A percentile compares a stretch with the other conserved stretches of the same genome.
phyloP scores from a whole-genome alignment of 2,888 invertebrate species.

The Chydorus sphaericus region DNA sequence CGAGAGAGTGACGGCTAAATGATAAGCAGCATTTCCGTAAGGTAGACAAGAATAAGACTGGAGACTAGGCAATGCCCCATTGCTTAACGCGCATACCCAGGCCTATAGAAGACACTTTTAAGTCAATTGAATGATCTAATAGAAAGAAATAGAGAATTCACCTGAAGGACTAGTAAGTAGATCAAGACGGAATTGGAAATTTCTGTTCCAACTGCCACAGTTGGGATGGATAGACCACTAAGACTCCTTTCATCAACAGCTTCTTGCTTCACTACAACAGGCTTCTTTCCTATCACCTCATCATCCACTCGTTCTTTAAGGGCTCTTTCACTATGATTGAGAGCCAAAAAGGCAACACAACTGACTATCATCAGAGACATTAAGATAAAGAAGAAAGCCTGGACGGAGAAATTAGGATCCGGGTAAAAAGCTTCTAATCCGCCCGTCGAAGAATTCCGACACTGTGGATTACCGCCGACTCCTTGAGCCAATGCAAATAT shows the following conservation, averaged over 20 bases:
- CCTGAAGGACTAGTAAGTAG: slow-evolving; percentile 26
- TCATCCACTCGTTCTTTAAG: slow-evolving; percentile 35
- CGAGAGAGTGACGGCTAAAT: slow-evolving; percentile 57
- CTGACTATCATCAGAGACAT: slow-evolving; percentile 47
- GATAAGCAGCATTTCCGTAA: slow-evolving; percentile 61
- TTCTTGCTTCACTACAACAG: slow-evolving; percentile 22
- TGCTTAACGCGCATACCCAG: slow-evolving; percentile 49
- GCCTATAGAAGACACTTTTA: too few relatives aligned
- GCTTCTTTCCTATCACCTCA: neutral
- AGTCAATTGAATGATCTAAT: too few relatives aligned
- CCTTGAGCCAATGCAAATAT: slow-evolving; percentile 63
- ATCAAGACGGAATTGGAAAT: slow-evolving; percentile 15
- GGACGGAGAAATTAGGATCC: slow-evolving; percentile 45
- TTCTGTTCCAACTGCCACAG: neutral
- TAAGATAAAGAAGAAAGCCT: slow-evolving; percentile 48
- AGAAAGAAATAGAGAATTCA: too few relatives aligned
- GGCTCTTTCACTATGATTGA: slow-evolving; percentile 35
- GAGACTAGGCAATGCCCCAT: slow-evolving; percentile 63
- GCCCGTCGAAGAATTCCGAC: slow-evolving; percentile 22
- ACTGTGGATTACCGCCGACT: slow-evolving; percentile 44
- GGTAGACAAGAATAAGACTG: slow-evolving; percentile 69
- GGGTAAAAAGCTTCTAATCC: slow-evolving; percentile 22
- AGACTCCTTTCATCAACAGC: neutral
- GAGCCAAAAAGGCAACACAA: slow-evolving; percentile 43
- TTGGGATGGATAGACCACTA: neutral